Evolutionary conservation across 64 coral and sea anemone species (phyloP).

Genomic region (Dendrophyllia cribrosa): DNA sequence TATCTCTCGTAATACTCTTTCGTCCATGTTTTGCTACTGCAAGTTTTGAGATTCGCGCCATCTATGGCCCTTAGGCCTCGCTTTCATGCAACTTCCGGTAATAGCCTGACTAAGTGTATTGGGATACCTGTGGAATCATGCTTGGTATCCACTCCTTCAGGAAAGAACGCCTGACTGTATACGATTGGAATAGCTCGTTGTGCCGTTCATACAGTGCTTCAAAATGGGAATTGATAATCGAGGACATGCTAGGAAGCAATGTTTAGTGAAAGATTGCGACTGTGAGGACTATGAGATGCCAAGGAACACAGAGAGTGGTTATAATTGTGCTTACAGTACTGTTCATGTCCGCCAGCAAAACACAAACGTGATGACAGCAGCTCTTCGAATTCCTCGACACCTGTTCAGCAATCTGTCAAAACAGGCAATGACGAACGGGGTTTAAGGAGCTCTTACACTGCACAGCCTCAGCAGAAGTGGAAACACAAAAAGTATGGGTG

Average conservation of each 20-base stretch:
- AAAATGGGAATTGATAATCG: constrained; percentile 16
- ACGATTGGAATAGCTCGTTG: not conserved
- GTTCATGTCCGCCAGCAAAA: constrained; percentile 27
- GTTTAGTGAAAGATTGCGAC: constrained; percentile 29
- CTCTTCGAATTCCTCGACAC: not conserved
- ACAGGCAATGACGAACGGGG: not conserved
- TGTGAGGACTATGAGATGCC: constrained; percentile 23
- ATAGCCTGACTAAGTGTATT: too few relatives aligned
- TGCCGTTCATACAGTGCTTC: not conserved
- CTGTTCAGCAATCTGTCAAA: not conserved
- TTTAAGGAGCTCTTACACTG: constrained; percentile 18
- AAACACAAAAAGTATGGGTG: constrained; percentile 55
- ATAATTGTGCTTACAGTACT: not conserved
- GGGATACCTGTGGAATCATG: not conserved
- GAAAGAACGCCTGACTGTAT: constrained; percentile 24
- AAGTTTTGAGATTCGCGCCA: too few relatives aligned
- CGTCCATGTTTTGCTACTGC: too few relatives aligned
- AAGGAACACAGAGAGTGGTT: not conserved
- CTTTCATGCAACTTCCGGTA: too few relatives aligned
- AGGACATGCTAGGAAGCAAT: not conserved
- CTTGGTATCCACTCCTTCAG: constrained; percentile 3
- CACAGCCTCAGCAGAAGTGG: constrained; percentile 29
- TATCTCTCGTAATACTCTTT: too few relatives aligned
- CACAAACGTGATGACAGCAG: constrained; percentile 3
- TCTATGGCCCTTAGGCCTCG: too few relatives aligned